Percentiles rank a stretch among this genome's conserved stretches.
Evolutionary conservation across 2,797 vertebrate genomes (phyloP).

Genomic region (Lophura swinhoii): DNA sequence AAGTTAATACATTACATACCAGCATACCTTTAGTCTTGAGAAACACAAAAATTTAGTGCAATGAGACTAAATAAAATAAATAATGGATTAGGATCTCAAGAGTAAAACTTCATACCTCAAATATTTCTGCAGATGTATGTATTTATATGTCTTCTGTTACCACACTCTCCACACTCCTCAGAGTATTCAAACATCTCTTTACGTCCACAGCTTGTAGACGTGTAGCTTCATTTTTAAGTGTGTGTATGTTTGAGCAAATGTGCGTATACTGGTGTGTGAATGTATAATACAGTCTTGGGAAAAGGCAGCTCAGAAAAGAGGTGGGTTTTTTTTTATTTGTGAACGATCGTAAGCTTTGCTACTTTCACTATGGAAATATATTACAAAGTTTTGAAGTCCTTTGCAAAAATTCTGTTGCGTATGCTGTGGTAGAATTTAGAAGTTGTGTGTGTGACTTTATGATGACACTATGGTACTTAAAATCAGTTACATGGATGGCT

Average conservation of each 20-base stretch:
- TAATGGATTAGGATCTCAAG: background rate
- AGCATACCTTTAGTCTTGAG: background rate
- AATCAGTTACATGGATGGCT: background rate
- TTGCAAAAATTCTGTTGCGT: background rate
- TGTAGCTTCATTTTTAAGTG: background rate
- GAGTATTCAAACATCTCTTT: background rate
- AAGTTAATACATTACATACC: background rate
- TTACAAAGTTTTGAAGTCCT: background rate
- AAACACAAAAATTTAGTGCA: background rate
- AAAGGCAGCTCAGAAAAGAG: background rate
- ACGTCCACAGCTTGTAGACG: background rate
- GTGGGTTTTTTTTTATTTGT: background rate
- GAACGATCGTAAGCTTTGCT: background rate
- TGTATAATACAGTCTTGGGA: background rate
- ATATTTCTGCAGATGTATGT: background rate
- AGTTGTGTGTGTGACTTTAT: background rate
- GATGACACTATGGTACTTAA: background rate
- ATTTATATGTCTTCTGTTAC: background rate
- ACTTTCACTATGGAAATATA: background rate
- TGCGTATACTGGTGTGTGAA: background rate
- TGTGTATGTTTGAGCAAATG: background rate
- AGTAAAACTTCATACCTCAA: background rate
- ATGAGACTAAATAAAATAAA: background rate
- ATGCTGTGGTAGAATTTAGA: background rate
- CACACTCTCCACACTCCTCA: background rate